A percentile compares a stretch with the other conserved stretches of the same genome.
Evolutionary conservation across 2,888 invertebrate species (phyloP).

Genomic region (Andrena fulva): DNA sequence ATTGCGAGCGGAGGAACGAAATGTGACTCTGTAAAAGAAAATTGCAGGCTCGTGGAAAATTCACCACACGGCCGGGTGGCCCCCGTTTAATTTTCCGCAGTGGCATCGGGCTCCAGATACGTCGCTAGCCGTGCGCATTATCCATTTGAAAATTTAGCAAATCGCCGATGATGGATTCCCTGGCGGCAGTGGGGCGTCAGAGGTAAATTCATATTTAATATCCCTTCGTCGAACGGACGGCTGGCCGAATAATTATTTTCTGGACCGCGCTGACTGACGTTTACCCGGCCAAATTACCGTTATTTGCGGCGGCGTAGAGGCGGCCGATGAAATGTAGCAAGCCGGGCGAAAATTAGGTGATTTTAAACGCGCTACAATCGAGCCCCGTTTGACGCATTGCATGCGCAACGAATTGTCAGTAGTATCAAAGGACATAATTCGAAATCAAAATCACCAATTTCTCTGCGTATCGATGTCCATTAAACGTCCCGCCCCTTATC

Average conservation of each 20-base stretch:
- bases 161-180: constrained; percentile 46
- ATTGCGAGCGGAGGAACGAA: neutral
- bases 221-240: constrained; percentile 31
- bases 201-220: constrained; percentile 63
- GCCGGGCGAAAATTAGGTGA: constrained; percentile 55
- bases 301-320: constrained; percentile 47
- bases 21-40: neutral
- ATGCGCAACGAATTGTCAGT: constrained; percentile 50
- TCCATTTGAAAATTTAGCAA: constrained; percentile 36
- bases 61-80: neutral
- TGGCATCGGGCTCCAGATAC: constrained; percentile 12
- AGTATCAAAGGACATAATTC: constrained; percentile 52
- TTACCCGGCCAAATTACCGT: constrained; percentile 52
- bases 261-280: constrained; percentile 50
- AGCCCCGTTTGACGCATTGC: constrained; percentile 48
- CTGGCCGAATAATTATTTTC: constrained; percentile 64
- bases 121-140: constrained; percentile 9
- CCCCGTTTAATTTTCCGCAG: constrained; percentile 36
- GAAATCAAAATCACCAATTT: constrained; percentile 46
- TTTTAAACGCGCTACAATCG: constrained; percentile 53
- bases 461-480: constrained; percentile 26
- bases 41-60: constrained; percentile 14
- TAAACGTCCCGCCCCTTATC: constrained; percentile 19
- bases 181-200: constrained; percentile 1
- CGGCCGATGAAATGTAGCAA: constrained; percentile 52